Base-by-base conservation (phyloP, 2,888 invertebrate species). In the Aethes cnicana region DNA sequence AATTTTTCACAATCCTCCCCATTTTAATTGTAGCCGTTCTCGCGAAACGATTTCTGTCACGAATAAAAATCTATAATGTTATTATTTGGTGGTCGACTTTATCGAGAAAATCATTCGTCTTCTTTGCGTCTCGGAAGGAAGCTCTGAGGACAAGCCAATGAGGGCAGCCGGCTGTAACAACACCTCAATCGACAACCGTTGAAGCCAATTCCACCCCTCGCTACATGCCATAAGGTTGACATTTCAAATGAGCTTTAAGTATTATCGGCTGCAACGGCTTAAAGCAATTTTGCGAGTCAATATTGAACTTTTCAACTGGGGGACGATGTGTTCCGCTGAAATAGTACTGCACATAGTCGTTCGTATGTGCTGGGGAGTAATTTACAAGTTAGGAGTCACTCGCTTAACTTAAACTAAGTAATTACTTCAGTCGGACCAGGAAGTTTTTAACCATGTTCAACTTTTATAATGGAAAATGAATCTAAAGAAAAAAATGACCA, bases 251-350 rank as follows among this genome's bases (percentile, higher is more conserved):
- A 72, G 67, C 69, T 65, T 68, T 63, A 56, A 66, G 70, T 74
- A 79, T 82, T 81, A 85, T 84, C 78, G 75, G 63, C 72, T 81
- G 79, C 79, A 79, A 62, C 72, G 79, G 76, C 81, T 84, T 85
- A 84, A 82, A 84, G 84, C 84, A 86, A 88, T 86, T 87, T 85
- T 80, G 79, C 70, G 73, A 79, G 84, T 86, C 81, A 87, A 88
- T 86, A 87, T 87, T 86, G 79, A 77, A 82, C 77, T 84, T 84
- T 80, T 79, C 77, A 82, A 81, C 73, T 79, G 68, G 70, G 73
- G 71, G 75, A 69, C 77, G 77, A 79, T 80, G 84, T 81, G 81
- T 81, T 77, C 75, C 72, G 69, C 66, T 68, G 63, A 72, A 80
- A 79, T 79, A 77, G 80, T 14, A 52, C 39, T 16, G 16, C 25